phyloP scores from a whole-genome alignment of 2,888 invertebrate species.

The Apodemia duryi region DNA sequence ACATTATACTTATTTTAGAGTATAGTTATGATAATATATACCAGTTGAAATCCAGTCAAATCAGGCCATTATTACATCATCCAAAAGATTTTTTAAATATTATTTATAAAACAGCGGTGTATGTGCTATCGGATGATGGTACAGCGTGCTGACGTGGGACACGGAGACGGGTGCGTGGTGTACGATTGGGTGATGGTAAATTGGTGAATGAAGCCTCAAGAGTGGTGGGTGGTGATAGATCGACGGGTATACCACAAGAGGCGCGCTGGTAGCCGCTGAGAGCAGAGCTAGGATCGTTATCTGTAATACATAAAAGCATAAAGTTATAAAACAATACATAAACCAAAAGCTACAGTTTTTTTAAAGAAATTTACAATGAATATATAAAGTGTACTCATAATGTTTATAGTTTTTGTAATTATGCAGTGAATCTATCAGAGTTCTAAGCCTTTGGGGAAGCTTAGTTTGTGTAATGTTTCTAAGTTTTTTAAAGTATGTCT shows the following conservation, averaged over 20 bases:
- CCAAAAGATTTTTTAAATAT: neutral
- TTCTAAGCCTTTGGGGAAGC: too few species aligned
- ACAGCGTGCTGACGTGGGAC: constrained; percentile 36
- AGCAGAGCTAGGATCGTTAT: constrained; percentile 38
- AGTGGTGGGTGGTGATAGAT: constrained; percentile 42
- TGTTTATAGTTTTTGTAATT: too few species aligned
- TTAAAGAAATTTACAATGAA: too few species aligned
- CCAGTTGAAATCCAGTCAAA: neutral
- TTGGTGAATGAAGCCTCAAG: constrained; percentile 11
- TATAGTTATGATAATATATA: neutral
- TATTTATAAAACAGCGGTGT: constrained; percentile 28
- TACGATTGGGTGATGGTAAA: constrained; percentile 45
- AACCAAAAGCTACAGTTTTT: too few species aligned
- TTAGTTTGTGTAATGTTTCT: too few species aligned
- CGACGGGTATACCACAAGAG: constrained; percentile 45
- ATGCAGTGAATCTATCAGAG: too few species aligned
- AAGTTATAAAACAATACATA: too few species aligned
- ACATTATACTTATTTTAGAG: constrained; percentile 7
- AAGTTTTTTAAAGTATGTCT: too few species aligned
- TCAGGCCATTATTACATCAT: neutral
- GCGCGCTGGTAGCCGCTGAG: constrained; percentile 40
- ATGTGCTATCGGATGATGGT: constrained; percentile 39
- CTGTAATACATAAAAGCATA: neutral
- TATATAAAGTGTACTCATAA: too few species aligned
- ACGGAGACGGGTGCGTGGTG: constrained; percentile 45